Evolutionary conservation across 2,113 vertebrate genomes (phyloP), one percentile per base, ranked within the genome.

Genomic region (human): DNA sequence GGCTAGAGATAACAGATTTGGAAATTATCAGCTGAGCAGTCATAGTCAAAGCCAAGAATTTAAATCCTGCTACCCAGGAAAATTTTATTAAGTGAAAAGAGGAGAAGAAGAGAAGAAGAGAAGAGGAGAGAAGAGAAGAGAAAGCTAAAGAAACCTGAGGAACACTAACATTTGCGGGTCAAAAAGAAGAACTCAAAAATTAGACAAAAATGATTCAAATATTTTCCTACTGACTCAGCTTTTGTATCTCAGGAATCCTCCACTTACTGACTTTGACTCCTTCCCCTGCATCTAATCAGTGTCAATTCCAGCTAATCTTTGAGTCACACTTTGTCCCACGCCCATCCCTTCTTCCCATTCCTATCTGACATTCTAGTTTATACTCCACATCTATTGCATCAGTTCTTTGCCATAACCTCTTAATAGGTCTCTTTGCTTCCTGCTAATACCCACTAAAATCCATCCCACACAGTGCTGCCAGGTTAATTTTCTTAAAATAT

Each of bases 401-500:
- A 27, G 55, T 84, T 96, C 84, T 92, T 79, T 89, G 64, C 61
- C 73, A 84, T 89, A 25, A 84, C 79, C 38, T 92, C 35, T 20
- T 75, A 89, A 66, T 30, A 83, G 55, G 59, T 92, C n/a, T 66
- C 78, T 43, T 32, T 50, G 78, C 52, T 96, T 80, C 90, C 35
- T 38, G 64, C 89, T 92, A 73, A 93, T 52, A 81, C 23, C 23
- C 23, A 89, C 0, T 38, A 66, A 25, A 89, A 20, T 85, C 35
- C 89, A 89, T 86, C 72, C 92, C 66, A 80, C 52, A 66, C 55
- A 68, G 35, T 45, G 16, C 72, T 80, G 16, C 32, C 12, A 68
- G 35, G 68, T 92, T 94, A 84, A 83, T 92, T 89, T 91, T 84
- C 84, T 84, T 52, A 97, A 94, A 89, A 89, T 83, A 84, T 43